Evolutionary conservation across 2,797 vertebrate species (phyloP).

Genomic region (Acipenser oxyrinchus): DNA sequence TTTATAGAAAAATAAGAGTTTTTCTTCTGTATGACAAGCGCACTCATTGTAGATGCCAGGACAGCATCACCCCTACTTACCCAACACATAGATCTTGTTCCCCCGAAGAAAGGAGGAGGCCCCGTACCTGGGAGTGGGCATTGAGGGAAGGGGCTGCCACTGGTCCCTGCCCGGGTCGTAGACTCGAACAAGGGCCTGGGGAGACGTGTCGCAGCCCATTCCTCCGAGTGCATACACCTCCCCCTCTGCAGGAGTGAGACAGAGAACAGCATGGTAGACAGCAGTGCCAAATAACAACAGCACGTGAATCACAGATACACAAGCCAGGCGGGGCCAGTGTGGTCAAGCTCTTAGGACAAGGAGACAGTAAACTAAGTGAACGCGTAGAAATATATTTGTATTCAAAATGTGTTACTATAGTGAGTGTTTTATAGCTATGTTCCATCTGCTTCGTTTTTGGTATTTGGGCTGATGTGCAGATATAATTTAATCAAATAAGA

Average conservation of each 20-base stretch:
- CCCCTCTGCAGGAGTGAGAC: constrained; percentile 65
- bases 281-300: too few relatives aligned
- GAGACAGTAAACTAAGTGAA: too few relatives aligned
- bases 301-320: too few relatives aligned
- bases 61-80: constrained; percentile 55
- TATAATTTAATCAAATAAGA: too few relatives aligned
- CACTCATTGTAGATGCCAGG: not conserved
- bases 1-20: not conserved
- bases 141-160: constrained; percentile 79
- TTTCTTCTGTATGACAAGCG: not conserved
- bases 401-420: too few relatives aligned
- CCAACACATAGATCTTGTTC: constrained; percentile 87
- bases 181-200: constrained; percentile 81
- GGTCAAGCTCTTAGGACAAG: too few relatives aligned
- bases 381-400: too few relatives aligned
- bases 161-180: constrained; percentile 82
- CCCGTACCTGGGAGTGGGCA: constrained; percentile 93
- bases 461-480: too few relatives aligned
- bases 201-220: constrained; percentile 84
- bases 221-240: constrained; percentile 83
- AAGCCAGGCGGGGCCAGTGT: too few relatives aligned
- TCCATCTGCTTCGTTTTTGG: too few relatives aligned
- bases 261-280: not conserved
- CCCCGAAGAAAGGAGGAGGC: constrained; percentile 77
- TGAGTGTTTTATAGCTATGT: too few relatives aligned